Base-by-base conservation (phyloP, 2,113 vertebrate species). In the Tachysurus vachellii region DNA sequence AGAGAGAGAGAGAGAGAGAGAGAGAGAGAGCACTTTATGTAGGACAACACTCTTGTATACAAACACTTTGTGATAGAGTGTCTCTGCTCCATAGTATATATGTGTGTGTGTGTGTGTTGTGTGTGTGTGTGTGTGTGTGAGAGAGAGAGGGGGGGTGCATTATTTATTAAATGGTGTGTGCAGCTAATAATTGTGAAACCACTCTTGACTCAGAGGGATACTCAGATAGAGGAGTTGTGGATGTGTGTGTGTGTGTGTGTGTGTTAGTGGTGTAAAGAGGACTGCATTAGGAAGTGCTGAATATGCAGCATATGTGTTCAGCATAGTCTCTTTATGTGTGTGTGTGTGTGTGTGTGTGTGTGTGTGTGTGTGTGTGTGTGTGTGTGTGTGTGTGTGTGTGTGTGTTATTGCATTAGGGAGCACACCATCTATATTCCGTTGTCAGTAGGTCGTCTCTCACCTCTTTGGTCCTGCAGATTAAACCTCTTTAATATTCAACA, bases 401-500 rank as follows among this genome's bases (percentile, higher is more conserved):
- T 54, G 61, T 79, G 13, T n/a, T 19, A 21, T 11, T n/a, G 54
- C 76, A 83, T 61, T n/a, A 42, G 36, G 16, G 47, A 36, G 47
- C 19, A 62, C 28, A 62, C 62, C 61, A 82, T 83, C 54, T 83
- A 79, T 83, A 83, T 80, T 88, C 86, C 53, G 71, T 87, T 71
- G 86, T 89, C 89, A 86, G 86, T 89, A 85, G 80, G 89, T 88
- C 80, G 81, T 71, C 83, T 87, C 86, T 89, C 61, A 80, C 82
- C 88, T 88, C 80, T 61, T 80, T 57, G 54, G 66, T 66, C 28
- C 75, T 85, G 85, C 82, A 75, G 57, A 75, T 83, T 87, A 85
- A 85, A 53, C 61, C 86, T 89, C 64, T 85, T 89, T 89, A 85
- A 88, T 88, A 89, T 89, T 89, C 86, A 89, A n/a, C 86, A 88